These are phyloP conservation scores for Griposia aprilina DNA, from an alignment of 2,888 invertebrate species.

Conservation along the genomic window DNA sequence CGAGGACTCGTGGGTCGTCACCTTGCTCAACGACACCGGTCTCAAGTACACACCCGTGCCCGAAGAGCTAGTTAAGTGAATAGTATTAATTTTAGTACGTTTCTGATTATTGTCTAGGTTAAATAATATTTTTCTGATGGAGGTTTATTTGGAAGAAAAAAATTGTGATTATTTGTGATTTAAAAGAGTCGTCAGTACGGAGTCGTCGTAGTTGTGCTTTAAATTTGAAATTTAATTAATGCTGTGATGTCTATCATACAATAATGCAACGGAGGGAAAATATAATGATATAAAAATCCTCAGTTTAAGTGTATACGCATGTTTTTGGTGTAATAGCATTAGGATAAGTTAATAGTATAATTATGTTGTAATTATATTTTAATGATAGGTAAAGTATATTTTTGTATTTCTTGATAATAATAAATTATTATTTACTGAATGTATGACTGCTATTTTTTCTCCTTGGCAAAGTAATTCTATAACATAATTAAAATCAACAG, in stretches of 20 bases:
- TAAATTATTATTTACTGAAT: slow-evolving; percentile 31
- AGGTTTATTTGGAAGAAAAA: neutral
- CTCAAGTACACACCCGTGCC: slow-evolving; percentile 86
- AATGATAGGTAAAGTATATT: slow-evolving; percentile 10
- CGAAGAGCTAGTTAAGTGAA: slow-evolving; percentile 67
- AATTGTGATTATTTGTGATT: slow-evolving; percentile 34
- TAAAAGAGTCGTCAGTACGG: no score
- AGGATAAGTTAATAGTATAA: slow-evolving; percentile 10
- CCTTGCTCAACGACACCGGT: slow-evolving; percentile 83
- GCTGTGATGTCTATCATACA: neutral
- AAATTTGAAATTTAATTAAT: slow-evolving; percentile 15
- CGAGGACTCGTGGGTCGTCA: slow-evolving; percentile 85
- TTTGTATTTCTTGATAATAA: slow-evolving; percentile 30
- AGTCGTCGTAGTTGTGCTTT: slow-evolving; percentile 17
- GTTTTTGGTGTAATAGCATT: slow-evolving; percentile 17
- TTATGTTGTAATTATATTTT: neutral
- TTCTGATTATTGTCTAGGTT: slow-evolving; percentile 6
- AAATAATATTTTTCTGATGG: slow-evolving; percentile 3
- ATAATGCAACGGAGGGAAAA: neutral
- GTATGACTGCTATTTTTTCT: neutral
- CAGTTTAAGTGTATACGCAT: slow-evolving; percentile 13
- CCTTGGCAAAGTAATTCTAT: neutral
- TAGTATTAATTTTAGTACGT: slow-evolving; percentile 9
- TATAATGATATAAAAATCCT: slow-evolving; percentile 18
- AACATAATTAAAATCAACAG: neutral